Evolutionary conservation across 2,113 vertebrate species (phyloP).

Genomic region (Scomber colias): DNA sequence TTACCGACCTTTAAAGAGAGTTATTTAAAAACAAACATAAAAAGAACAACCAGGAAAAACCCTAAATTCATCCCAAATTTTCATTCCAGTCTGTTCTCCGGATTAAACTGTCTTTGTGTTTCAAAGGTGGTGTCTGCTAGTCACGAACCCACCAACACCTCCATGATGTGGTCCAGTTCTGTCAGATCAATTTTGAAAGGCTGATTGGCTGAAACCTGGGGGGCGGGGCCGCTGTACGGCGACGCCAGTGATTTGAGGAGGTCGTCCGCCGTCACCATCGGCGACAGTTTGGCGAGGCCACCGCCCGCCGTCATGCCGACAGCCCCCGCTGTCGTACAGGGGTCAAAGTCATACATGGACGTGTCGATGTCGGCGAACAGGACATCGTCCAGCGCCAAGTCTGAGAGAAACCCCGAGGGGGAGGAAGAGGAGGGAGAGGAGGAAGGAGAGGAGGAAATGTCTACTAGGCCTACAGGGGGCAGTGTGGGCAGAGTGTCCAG

Average conservation of each 20-base stretch:
- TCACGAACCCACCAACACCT: conserved; percentile 98
- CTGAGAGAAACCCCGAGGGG: conserved; percentile 96
- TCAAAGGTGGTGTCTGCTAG: conserved; percentile 29
- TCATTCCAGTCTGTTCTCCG: conserved; percentile 65
- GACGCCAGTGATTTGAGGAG: conserved; percentile 94
- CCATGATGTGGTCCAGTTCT: conserved; percentile 99
- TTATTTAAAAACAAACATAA: conserved; percentile 42
- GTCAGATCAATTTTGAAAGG: conserved; percentile 99
- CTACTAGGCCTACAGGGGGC: conserved; percentile 87
- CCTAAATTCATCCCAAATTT: conserved; percentile 59
- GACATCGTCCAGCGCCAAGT: conserved; percentile 98
- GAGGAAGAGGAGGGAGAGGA: conserved; percentile 81
- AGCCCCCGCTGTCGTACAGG: conserved; percentile 88
- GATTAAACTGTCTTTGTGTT: conserved; percentile 40
- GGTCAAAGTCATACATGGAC: conserved; percentile 99
- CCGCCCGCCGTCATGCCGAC: conserved; percentile 73
- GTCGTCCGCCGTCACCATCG: conserved; percentile 92
- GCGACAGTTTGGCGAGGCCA: conserved; percentile 90
- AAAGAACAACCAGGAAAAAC: conserved; percentile 57
- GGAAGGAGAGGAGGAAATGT: conserved; percentile 84
- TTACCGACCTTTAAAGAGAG: conserved; percentile 74
- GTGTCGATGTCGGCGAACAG: conserved; percentile 99
- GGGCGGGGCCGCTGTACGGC: conserved; percentile 88
- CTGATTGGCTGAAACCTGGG: conserved; percentile 93
- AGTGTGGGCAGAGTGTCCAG: conserved; percentile 84